phyloP scores from a whole-genome alignment of 2,113 vertebrate genomes.

The Dolichallabes microphthalmus region DNA sequence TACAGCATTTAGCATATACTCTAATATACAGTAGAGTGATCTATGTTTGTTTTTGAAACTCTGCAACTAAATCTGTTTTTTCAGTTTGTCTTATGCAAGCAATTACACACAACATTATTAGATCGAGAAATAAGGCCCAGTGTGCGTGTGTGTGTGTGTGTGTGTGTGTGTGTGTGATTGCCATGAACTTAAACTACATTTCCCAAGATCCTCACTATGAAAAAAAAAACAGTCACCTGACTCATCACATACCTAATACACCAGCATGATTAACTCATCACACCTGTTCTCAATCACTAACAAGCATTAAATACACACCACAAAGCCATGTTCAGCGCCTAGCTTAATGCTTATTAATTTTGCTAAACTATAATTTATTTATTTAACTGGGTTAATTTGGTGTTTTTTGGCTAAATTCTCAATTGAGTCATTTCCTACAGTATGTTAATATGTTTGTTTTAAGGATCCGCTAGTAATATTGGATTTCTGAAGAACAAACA shows the following conservation, averaged over 20 bases:
- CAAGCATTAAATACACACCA: not conserved
- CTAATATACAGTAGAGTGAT: no score
- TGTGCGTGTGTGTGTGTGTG: not conserved
- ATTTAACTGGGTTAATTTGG: no score
- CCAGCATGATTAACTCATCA: not conserved
- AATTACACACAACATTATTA: not conserved
- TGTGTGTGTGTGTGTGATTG: not conserved
- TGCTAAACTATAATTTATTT: not conserved
- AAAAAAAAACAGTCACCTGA: not conserved
- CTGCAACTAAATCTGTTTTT: not conserved
- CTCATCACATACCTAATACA: not conserved
- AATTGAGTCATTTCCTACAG: not conserved
- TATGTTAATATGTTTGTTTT: not conserved
- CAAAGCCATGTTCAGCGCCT: not conserved
- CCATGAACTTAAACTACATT: not conserved
- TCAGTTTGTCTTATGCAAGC: not conserved
- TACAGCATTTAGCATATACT: no score
- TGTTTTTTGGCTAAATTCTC: not conserved
- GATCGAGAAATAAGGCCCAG: not conserved
- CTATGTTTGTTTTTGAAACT: not conserved
- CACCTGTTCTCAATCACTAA: not conserved
- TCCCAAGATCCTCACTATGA: not conserved
- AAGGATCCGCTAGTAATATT: not conserved
- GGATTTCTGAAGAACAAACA: not conserved
- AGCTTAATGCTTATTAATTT: not conserved